Evolutionary conservation across 2,888 invertebrate species (phyloP).

Genomic region (Hetaerina titia): DNA sequence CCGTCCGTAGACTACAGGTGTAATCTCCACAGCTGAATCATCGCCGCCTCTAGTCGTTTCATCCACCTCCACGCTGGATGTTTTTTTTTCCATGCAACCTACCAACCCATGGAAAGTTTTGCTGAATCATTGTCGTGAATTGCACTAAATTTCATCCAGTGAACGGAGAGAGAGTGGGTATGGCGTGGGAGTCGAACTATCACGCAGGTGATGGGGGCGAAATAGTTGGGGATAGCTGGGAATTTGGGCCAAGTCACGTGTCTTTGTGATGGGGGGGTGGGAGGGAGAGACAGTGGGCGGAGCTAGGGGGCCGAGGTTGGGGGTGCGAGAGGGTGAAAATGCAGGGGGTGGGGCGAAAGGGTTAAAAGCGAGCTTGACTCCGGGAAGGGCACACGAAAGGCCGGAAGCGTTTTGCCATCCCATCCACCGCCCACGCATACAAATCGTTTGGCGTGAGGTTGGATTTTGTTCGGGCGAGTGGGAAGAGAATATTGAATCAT

Average conservation of each 20-base stretch:
- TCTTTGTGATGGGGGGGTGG: not conserved
- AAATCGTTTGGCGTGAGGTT: not conserved
- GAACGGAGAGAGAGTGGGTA: too few relatives aligned
- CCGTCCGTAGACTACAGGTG: too few relatives aligned
- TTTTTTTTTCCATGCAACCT: too few relatives aligned
- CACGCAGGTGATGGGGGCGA: not conserved
- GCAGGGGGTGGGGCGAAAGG: not conserved
- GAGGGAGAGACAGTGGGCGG: not conserved
- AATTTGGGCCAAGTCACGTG: not conserved
- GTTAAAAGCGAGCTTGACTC: not conserved
- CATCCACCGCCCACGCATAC: not conserved
- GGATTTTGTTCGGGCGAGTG: not conserved
- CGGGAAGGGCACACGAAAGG: not conserved
- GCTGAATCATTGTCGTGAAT: too few relatives aligned
- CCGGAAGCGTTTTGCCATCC: conserved; percentile 22
- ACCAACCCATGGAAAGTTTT: too few relatives aligned
- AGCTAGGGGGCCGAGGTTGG: not conserved
- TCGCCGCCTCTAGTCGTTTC: too few relatives aligned
- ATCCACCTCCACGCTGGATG: too few relatives aligned
- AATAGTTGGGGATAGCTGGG: not conserved
- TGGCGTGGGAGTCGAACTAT: too few relatives aligned
- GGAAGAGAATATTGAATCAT: conserved; percentile 1
- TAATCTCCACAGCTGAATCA: too few relatives aligned
- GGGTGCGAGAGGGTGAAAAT: not conserved
- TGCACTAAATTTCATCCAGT: too few relatives aligned